Base-by-base conservation (phyloP, 2,888 invertebrate genomes). In the Campaea margaritaria region DNA sequence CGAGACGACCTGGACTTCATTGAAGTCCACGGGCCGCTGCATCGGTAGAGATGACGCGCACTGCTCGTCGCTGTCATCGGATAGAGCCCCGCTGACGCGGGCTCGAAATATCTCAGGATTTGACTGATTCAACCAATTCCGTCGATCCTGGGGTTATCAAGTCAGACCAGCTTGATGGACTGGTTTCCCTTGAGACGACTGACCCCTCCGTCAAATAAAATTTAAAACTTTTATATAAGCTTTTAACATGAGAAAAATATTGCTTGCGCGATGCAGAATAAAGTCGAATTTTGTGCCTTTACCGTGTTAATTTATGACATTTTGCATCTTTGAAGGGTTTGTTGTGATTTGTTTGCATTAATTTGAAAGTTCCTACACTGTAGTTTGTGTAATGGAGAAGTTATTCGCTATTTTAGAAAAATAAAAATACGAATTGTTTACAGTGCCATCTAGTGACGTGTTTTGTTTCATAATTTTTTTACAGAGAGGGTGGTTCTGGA, bases 131-230 rank as follows among this genome's bases (percentile, higher is more conserved):
- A n/a, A n/a, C n/a, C n/a, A n/a, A n/a, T 5, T 21, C 21, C 21
- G 21, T 21, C 21, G 5, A 3, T 21, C 21, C 21, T 5, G 5
- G 21, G 21, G n/a, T 31, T 41, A 42, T 4, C 50, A 50, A 50
- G 31, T 50, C 31, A 50, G 42, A 42, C 50, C 50, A 42, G 50
- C 50, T 50, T 50, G 50, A 31, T 42, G 42, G 50, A 50, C 50
- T 42, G 50, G 42, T 12, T 50, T 31, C 7, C 50, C 42, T 42
- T 39, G 42, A 50, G 50, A n/a, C 41, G 31, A 50, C 50, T 41
- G 50, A 50, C 50, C 49, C 31, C 21, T 9, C 28, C 41, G 27
- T 11, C 14, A 14, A 28, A 5, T 9, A 0, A 1, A 16, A 0
- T 0, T 38, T 21, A 10, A 16, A 48, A 38, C 38, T 48, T 48